Base-by-base conservation (phyloP, 1,140 invertebrate genomes). In the Drosophila santomea region DNA sequence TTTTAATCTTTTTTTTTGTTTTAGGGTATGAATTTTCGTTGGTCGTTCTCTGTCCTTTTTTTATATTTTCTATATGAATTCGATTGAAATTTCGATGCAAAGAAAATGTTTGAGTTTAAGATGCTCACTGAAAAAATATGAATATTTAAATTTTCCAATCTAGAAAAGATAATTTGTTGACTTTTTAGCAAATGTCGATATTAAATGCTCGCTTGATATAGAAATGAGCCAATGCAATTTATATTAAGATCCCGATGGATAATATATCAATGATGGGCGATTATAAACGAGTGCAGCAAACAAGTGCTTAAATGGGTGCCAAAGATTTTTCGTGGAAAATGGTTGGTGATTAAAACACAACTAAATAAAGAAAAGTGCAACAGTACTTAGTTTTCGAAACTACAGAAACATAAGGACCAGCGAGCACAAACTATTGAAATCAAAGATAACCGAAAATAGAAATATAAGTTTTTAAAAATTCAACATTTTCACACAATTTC, bases 401-500 rank as follows among this genome's bases (percentile, higher is more conserved):
- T 82, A 76, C 79, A 69, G 1, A 56, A 71, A 71, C 43, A 48
- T 36, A 64, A 66, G 35, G 44, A 78, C 74, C 75, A 86, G 82
- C 82, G 82, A 86, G 82, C 82, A 74, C 68, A 59, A 75, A 66
- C 59, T 45, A 44, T 66, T 0, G 11, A 75, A 71, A 71, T 62
- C 20, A 78, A 35, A 54, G 48, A 36, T 60, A 51, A 45, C 23
- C 45, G 59, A 52, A 14, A 61, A 74, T 25, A 39, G 28, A 69
- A 60, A 67, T 61, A 54, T 20, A 69, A 48, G 57, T 62, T 66
- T 67, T 35, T 35, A 63, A 63, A 64, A 78, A 60, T 75, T 69
- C 81, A 85, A 82, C 59, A 66, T 73, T 88, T 88, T 88, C 80
- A 89, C 75, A 86, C 50, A 88, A 79, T 52, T 88, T 71, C 56